phyloP scores from a whole-genome alignment of 2,888 invertebrate species.

The Melitaea athalia region DNA sequence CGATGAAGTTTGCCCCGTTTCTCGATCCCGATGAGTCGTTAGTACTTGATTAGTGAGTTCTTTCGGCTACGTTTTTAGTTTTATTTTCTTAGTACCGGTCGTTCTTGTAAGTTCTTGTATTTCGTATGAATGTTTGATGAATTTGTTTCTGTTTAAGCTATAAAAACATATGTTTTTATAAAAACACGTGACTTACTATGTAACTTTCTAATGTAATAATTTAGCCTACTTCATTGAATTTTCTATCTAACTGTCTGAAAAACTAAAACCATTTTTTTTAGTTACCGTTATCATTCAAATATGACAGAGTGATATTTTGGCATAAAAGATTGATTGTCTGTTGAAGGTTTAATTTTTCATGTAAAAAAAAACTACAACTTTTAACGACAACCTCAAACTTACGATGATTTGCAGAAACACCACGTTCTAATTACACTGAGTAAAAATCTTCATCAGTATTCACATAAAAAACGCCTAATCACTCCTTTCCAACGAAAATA shows the following conservation, averaged over 20 bases:
- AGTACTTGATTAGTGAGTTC: constrained; percentile 50
- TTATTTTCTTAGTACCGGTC: constrained; percentile 27
- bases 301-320: no score
- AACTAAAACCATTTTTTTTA: no score
- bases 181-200: no score
- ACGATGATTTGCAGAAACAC: constrained; percentile 20
- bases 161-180: no score
- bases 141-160: background rate
- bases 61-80: constrained; percentile 34
- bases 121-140: background rate
- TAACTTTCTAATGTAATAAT: no score
- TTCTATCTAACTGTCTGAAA: no score
- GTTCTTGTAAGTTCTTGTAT: background rate
- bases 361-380: background rate
- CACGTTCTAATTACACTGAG: constrained; percentile 32
- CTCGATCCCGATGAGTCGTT: constrained; percentile 50
- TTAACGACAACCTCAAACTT: background rate
- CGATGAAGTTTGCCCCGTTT: constrained; percentile 44
- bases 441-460: constrained; percentile 47
- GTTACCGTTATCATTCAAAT: no score
- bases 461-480: constrained; percentile 51
- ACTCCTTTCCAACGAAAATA: constrained; percentile 46
- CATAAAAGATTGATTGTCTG: no score
- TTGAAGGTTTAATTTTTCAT: no score
- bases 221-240: no score